Percentiles rank a stretch among this genome's conserved stretches.
Evolutionary conservation across 35 echinoderm and acorn worm genomes (phyloP).

Genomic region (Apostichopus californicus): DNA sequence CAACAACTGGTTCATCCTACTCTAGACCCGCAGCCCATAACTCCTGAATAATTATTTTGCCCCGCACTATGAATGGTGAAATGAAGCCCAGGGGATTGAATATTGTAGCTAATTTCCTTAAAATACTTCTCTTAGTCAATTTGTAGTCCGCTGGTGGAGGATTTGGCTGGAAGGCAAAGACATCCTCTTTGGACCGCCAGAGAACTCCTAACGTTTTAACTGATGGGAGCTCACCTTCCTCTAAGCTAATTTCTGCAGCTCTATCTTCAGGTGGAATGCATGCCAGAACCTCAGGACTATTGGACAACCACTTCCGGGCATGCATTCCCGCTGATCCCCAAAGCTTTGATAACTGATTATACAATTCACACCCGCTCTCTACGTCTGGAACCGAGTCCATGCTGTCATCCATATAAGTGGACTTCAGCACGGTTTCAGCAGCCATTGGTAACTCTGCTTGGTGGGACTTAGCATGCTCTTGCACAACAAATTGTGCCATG

Average conservation of each 20-base stretch:
- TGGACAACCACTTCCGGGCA: not conserved
- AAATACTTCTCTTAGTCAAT: slow-evolving; percentile 43
- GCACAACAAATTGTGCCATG: slow-evolving; percentile 41
- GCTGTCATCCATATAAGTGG: slow-evolving; percentile 60
- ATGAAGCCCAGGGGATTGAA: slow-evolving; percentile 51
- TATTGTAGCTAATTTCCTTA: slow-evolving; percentile 26
- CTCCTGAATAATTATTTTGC: slow-evolving; percentile 41
- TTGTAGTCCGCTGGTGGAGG: not conserved
- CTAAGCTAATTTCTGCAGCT: slow-evolving; percentile 22
- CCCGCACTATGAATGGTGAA: slow-evolving; percentile 24
- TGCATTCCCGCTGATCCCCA: slow-evolving; percentile 47
- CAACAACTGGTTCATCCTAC: slow-evolving; percentile 2
- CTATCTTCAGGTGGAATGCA: slow-evolving; percentile 28
- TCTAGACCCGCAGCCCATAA: slow-evolving; percentile 23
- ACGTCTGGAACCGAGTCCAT: slow-evolving; percentile 28
- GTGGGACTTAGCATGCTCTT: slow-evolving; percentile 29
- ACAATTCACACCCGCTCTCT: not conserved
- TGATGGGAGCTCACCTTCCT: slow-evolving; percentile 17
- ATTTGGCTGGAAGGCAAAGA: slow-evolving; percentile 7
- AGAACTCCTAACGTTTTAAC: slow-evolving; percentile 49
- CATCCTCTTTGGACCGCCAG: slow-evolving; percentile 26
- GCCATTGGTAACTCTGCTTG: slow-evolving; percentile 18
- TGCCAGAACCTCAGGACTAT: not conserved
- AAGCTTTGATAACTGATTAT: slow-evolving; percentile 26
- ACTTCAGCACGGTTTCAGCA: slow-evolving; percentile 41